These are phyloP conservation scores for Sylvia atricapilla DNA, from an alignment of 2,113 vertebrate genomes.

Conservation along the genomic window DNA sequence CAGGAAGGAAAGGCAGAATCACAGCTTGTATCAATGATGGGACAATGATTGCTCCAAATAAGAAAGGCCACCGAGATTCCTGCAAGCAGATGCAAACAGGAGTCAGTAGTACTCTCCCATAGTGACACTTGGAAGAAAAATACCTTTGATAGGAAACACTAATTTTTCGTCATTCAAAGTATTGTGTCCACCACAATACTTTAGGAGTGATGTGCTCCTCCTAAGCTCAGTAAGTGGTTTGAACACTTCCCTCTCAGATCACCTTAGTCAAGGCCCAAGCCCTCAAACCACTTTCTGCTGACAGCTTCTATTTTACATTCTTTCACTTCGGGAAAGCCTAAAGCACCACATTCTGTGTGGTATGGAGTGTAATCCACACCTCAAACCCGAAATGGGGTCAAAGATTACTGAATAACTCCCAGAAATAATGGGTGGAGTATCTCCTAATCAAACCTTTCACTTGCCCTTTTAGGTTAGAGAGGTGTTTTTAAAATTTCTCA, in stretches of 20 bases:
- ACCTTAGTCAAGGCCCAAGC: not conserved
- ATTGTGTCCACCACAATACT: not conserved
- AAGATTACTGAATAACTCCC: not conserved
- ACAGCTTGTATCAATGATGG: slow-evolving; percentile 83
- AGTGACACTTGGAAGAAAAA: not conserved
- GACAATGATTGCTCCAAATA: slow-evolving; percentile 82
- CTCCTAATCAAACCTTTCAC: not conserved
- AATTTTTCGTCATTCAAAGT: not conserved
- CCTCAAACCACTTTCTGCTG: not conserved
- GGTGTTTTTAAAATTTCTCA: not conserved
- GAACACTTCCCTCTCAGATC: not conserved
- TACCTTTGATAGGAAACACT: not conserved
- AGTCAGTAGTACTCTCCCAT: not conserved
- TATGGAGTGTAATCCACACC: rapidly evolving
- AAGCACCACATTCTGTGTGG: rapidly evolving
- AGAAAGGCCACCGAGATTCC: slow-evolving; percentile 86
- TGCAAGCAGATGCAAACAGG: slow-evolving; percentile 29
- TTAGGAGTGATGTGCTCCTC: not conserved
- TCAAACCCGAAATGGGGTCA: not conserved
- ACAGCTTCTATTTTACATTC: not conserved
- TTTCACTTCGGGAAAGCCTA: not conserved
- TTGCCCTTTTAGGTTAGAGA: not conserved
- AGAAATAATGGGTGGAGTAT: not conserved
- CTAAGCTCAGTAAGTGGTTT: not conserved
- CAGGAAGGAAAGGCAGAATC: slow-evolving; percentile 88